Percentiles rank a stretch among this genome's conserved stretches.
Evolutionary conservation across 2,113 vertebrate genomes (phyloP).

Genomic region (Tragelaphus scriptus): DNA sequence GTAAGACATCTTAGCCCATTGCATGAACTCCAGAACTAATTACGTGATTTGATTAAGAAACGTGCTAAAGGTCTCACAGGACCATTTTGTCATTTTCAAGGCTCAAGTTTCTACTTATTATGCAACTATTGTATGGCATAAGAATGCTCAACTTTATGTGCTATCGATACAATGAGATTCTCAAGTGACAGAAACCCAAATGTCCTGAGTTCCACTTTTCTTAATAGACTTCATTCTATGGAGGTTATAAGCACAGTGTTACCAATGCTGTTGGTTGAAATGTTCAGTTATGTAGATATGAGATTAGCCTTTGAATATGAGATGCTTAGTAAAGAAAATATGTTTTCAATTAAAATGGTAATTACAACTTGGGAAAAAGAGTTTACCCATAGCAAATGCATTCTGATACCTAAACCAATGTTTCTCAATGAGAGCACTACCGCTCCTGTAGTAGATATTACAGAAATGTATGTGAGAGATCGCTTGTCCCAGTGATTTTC

Average conservation of each 20-base stretch:
- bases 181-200: not conserved
- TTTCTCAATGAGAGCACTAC: not conserved
- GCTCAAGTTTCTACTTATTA: not conserved
- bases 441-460: not conserved
- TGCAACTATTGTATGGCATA: not conserved
- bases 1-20: not conserved
- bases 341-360: not conserved
- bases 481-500: not conserved
- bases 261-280: not conserved
- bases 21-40: not conserved
- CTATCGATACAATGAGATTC: not conserved
- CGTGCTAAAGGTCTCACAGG: not conserved
- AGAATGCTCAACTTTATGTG: not conserved
- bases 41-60: not conserved
- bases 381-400: not conserved
- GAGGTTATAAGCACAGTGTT: not conserved
- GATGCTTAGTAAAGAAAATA: not conserved
- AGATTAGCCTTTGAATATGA: not conserved
- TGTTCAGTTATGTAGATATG: not conserved
- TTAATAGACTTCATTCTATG: not conserved
- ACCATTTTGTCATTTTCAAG: not conserved
- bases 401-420: not conserved
- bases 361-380: not conserved
- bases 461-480: not conserved
- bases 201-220: not conserved